phyloP scores from a whole-genome alignment of 2,113 vertebrate genomes.

The Nannospalax galili region DNA sequence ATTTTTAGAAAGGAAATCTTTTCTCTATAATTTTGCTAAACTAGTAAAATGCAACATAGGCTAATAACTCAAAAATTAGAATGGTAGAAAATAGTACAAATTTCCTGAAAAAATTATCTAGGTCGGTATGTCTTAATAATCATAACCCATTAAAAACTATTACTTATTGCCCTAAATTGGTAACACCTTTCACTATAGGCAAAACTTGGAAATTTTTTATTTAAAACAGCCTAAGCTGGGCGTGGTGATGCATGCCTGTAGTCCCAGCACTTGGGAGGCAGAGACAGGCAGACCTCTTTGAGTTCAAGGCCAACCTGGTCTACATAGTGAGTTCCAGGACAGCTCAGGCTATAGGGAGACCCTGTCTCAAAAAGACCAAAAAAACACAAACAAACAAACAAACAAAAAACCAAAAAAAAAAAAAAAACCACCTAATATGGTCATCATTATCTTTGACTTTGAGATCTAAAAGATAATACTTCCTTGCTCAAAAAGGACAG shows the following conservation, averaged over 20 bases:
- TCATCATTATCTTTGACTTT: constrained; percentile 13
- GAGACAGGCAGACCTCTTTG: too few relatives aligned
- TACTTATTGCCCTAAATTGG: constrained; percentile 16
- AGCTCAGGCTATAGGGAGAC: too few relatives aligned
- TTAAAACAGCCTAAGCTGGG: constrained; percentile 47
- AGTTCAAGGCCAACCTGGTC: too few relatives aligned
- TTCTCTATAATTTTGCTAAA: constrained; percentile 36
- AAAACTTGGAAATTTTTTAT: constrained; percentile 59
- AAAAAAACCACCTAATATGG: too few relatives aligned
- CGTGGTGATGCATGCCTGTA: too few relatives aligned
- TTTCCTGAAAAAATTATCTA: constrained; percentile 42
- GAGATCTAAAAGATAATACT: not conserved
- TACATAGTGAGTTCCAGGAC: too few relatives aligned
- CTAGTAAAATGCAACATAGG: constrained; percentile 39
- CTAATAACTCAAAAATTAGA: constrained; percentile 36
- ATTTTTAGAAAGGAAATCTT: constrained; percentile 6
- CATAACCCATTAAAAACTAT: constrained; percentile 48
- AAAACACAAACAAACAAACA: too few relatives aligned
- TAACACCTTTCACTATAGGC: not conserved
- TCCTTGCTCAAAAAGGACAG: not conserved
- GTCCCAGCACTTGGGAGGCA: too few relatives aligned
- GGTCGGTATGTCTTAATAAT: constrained; percentile 8
- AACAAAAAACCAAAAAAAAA: too few relatives aligned
- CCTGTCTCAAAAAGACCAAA: too few relatives aligned
- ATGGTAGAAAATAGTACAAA: constrained; percentile 43